Base-by-base conservation (phyloP, 2,888 invertebrate species). In the Drosophila ezoana region DNA sequence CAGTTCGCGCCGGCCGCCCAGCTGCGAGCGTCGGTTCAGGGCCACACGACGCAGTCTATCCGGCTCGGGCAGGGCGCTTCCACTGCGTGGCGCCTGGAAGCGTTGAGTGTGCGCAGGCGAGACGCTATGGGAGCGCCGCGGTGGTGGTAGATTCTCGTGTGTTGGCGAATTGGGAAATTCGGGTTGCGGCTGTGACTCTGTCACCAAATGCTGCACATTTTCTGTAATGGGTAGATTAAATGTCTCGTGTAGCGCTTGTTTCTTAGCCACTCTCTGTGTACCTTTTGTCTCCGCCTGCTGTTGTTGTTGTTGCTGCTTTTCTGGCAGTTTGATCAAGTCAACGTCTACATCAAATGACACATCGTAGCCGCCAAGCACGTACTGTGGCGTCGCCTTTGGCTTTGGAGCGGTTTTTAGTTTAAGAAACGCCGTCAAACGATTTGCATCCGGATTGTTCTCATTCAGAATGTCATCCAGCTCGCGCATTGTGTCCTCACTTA, bases 261-360 rank as follows among this genome's bases (percentile, higher is more conserved):
- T 41, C 13, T 23, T 8, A 10, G 13, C 4, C 20, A 9, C 9
- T 20, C 11, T 38, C 41, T 40, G 35, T 11, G 5, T 41, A 28
- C 18, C 14, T 38, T 47, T 10, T 38, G 14, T 2, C 10, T n/a
- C 5, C 4, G 45, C 10, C 60, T 45, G 23, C 6, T 47, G 23
- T 10, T 10, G 28, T 11, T 10, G 23, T 16, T 28, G 38, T 14
- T 23, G 18, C 35, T 51, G 33, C 5, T 47, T 51, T 5, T 47
- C 28, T 13, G 71, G 35, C 13, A 61, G 35, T 44, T 58, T 60
- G 0, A 48, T 45, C 35, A 78, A 45, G 44, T 76, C 65, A 4
- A 78, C 70, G 38, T 65, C 57, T 23, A 73, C n/a, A 28, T 78
- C 78, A 43, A 78, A 64, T 16, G 75, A 62, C 3, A 73, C 41